Percentiles rank a stretch among this genome's conserved stretches.
Conservation (phyloP, 2,113 vertebrate genomes). For the Ovis aries region ARS-UI_Ramb_v3.0 NC_056063.1:84652501-84653000, state of each 20-base stretch:
- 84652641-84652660: background rate
- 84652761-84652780: accelerated
- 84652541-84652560: background rate
- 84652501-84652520: background rate
- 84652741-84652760: background rate
- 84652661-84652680: background rate
- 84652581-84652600: background rate
- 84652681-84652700: background rate
- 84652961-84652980: background rate
- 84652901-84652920: background rate
- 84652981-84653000: background rate
- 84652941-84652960: background rate
- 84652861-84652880: background rate
- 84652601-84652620: background rate
- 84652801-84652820: accelerated
- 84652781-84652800: background rate
- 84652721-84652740: too few relatives aligned
- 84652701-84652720: background rate
- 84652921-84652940: background rate
- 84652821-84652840: background rate
- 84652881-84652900: accelerated
- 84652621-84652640: background rate
- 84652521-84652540: background rate
- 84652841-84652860: accelerated
- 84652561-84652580: background rate